These are phyloP conservation scores for Cossypha heuglini DNA, from an alignment of 2,797 vertebrate species.

Conservation along the genomic window DNA sequence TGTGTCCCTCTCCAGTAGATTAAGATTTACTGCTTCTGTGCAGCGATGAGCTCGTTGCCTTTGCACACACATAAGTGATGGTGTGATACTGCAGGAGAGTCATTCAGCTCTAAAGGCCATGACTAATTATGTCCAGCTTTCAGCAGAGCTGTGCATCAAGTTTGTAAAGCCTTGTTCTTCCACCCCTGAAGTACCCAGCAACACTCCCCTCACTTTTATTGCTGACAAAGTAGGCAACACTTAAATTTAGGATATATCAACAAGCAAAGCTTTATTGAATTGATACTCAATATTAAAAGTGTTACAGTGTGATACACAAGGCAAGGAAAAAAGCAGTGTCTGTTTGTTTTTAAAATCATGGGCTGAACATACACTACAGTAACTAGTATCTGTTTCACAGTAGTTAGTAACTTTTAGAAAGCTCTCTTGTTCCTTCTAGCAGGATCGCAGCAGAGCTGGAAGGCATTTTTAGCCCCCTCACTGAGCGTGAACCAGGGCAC, in stretches of 20 bases:
- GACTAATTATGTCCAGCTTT: rapidly evolving
- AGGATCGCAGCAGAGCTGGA: not conserved
- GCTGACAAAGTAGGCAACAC: not conserved
- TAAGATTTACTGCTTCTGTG: not conserved
- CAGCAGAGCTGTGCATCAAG: not conserved
- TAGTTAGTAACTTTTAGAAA: conserved; percentile 59
- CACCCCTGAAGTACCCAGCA: not conserved
- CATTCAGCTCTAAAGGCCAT: not conserved
- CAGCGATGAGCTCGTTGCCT: rapidly evolving
- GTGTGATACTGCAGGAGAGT: not conserved
- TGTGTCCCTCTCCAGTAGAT: not conserved
- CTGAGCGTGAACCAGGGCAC: conserved; percentile 90
- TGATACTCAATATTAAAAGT: not conserved
- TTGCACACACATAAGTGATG: rapidly evolving
- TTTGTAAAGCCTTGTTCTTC: rapidly evolving
- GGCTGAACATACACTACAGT: not conserved
- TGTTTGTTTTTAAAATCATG: not conserved
- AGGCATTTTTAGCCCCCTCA: conserved; percentile 59
- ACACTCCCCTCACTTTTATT: not conserved
- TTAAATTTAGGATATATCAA: not conserved
- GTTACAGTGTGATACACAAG: conserved; percentile 21
- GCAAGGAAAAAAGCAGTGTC: conserved; percentile 23
- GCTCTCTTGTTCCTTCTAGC: conserved; percentile 2
- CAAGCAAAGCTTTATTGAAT: conserved; percentile 55
- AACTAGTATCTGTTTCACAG: conserved; percentile 68